Evolutionary conservation across 2,797 vertebrate species (phyloP).

Genomic region (Calcarius lapponicus): DNA sequence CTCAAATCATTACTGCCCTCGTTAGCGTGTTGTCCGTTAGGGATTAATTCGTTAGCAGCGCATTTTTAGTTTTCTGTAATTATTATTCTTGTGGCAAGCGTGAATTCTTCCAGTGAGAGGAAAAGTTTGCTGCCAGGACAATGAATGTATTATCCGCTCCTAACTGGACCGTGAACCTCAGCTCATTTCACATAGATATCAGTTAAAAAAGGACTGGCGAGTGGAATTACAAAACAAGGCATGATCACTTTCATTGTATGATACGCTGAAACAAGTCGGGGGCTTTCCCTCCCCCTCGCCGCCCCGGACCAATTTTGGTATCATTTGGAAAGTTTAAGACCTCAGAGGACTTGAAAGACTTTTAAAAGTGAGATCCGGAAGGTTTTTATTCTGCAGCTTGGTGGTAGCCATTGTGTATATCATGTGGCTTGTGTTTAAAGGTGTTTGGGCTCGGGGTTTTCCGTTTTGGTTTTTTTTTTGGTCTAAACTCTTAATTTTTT

Average conservation of each 20-base stretch:
- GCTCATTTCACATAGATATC: constrained; percentile 85
- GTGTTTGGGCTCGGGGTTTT: constrained; percentile 70
- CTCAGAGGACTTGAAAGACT: constrained; percentile 76
- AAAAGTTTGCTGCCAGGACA: constrained; percentile 87
- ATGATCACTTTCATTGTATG: constrained; percentile 75
- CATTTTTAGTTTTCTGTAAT: constrained; percentile 81
- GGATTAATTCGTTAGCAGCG: constrained; percentile 85
- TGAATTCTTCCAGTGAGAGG: constrained; percentile 81
- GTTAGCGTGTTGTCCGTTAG: constrained; percentile 85
- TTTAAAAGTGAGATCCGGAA: constrained; percentile 75
- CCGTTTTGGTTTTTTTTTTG: constrained; percentile 64
- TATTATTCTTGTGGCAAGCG: constrained; percentile 83
- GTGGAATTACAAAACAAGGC: constrained; percentile 80
- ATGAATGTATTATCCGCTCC: constrained; percentile 88
- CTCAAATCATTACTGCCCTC: constrained; percentile 82
- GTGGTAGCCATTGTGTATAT: constrained; percentile 70
- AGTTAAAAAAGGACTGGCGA: constrained; percentile 77
- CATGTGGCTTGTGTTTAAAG: constrained; percentile 76
- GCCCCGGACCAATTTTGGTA: constrained; percentile 71
- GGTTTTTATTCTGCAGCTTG: constrained; percentile 73
- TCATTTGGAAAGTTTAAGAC: constrained; percentile 78
- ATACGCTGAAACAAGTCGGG: constrained; percentile 71
- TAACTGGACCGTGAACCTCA: constrained; percentile 88
- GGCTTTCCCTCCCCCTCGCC: constrained; percentile 59
- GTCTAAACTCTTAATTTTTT: constrained; percentile 73